Evolutionary conservation across 2,797 vertebrate genomes (phyloP).

Genomic region (Pantherophis alleghaniensis): DNA sequence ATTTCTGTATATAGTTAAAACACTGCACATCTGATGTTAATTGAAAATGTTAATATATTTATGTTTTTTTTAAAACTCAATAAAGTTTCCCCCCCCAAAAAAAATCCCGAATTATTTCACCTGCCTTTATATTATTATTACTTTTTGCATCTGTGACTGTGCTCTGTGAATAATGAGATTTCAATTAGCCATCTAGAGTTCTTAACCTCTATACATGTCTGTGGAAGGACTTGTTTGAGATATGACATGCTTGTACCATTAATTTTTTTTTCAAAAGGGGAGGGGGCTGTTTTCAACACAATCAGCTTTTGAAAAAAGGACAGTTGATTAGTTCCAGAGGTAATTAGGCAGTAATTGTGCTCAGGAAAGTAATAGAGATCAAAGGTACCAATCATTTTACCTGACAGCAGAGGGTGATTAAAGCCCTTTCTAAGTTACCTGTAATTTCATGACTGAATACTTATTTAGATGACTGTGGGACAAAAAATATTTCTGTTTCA

Average conservation of each 20-base stretch:
- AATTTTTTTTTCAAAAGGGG: not conserved
- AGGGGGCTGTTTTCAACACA: slow-evolving; percentile 25
- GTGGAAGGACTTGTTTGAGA: not conserved
- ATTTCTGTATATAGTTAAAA: no score
- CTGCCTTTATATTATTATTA: not conserved
- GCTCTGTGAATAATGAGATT: not conserved
- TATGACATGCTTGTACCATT: not conserved
- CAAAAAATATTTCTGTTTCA: slow-evolving; percentile 23
- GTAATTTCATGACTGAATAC: slow-evolving; percentile 50
- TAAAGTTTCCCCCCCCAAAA: no score
- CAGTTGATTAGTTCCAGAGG: slow-evolving; percentile 43
- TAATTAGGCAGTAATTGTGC: slow-evolving; percentile 48
- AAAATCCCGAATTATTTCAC: not conserved
- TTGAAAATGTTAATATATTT: no score
- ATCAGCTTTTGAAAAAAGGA: slow-evolving; percentile 41
- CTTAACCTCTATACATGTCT: not conserved
- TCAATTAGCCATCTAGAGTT: not conserved
- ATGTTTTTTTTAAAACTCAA: no score
- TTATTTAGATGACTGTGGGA: slow-evolving; percentile 20
- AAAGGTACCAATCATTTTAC: slow-evolving; percentile 56
- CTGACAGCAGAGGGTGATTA: slow-evolving; percentile 48
- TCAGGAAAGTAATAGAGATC: slow-evolving; percentile 46
- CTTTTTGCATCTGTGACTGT: not conserved
- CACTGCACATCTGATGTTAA: no score
- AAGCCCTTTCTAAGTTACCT: slow-evolving; percentile 44